Conservation (phyloP, 2,113 vertebrate species). For the Cyprinodon brontotheroides region DNA sequence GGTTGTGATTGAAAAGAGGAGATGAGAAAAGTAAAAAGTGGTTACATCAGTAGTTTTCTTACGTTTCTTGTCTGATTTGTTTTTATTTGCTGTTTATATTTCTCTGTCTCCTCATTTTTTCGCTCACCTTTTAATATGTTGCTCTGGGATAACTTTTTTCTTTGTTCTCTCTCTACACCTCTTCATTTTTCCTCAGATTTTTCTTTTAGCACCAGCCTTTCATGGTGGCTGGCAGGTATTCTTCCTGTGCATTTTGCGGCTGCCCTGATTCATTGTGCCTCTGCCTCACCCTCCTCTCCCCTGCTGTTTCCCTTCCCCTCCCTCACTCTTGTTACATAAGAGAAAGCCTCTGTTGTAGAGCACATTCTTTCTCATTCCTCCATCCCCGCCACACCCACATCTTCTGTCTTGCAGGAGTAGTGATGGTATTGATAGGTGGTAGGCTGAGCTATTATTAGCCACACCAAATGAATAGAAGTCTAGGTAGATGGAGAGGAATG, state of each 20-base stretch:
- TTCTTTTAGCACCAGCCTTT: background rate
- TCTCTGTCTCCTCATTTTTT: background rate
- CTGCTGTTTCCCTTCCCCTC: background rate
- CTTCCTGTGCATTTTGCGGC: slow-evolving; percentile 2
- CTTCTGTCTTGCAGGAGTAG: slow-evolving; percentile 63
- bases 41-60: slow-evolving; percentile 28
- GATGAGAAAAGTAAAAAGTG: slow-evolving; percentile 23
- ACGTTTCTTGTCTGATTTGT: slow-evolving; percentile 16
- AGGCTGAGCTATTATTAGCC: slow-evolving; percentile 72
- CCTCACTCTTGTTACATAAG: slow-evolving; percentile 46
- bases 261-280: slow-evolving; percentile 8
- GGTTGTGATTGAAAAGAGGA: slow-evolving; percentile 35
- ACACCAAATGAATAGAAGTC: slow-evolving; percentile 65
- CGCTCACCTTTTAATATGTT: background rate
- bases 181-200: background rate
- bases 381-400: slow-evolving; percentile 58
- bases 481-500: slow-evolving; percentile 46
- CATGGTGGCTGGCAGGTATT: background rate
- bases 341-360: slow-evolving; percentile 31
- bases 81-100: slow-evolving; percentile 19
- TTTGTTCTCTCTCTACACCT: background rate
- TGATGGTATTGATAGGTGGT: slow-evolving; percentile 74
- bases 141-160: background rate
- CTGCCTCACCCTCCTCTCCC: background rate
- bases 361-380: slow-evolving; percentile 56